Conservation (phyloP, 2,888 invertebrate genomes). For the Drosophila lacicola region DNA sequence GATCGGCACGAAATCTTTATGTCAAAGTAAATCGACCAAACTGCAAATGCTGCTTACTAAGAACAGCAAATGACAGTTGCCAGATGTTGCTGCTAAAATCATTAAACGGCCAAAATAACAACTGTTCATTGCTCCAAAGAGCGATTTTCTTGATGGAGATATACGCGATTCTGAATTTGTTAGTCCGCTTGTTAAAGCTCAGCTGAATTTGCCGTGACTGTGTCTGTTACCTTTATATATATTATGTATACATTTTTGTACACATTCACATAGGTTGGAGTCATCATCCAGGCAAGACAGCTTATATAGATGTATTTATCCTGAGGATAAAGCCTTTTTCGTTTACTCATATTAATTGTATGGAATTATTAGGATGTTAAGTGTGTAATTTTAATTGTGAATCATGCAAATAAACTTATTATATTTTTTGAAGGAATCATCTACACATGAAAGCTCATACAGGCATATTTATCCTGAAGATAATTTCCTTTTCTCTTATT, state of each 20-base stretch:
- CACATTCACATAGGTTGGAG: too few species aligned
- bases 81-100: not conserved
- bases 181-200: conserved; percentile 1
- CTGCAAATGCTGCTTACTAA: conserved; percentile 20
- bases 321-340: not conserved
- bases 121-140: conserved; percentile 4
- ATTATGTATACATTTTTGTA: too few species aligned
- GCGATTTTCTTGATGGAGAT: not conserved
- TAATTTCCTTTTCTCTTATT: too few species aligned
- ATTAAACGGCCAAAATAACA: not conserved
- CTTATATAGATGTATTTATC: not conserved
- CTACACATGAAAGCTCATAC: too few species aligned
- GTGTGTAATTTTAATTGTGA: too few species aligned
- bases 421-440: too few species aligned
- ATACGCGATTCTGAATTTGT: conserved; percentile 4
- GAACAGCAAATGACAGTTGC: conserved; percentile 18
- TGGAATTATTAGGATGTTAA: too few species aligned
- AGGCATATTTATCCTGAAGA: too few species aligned
- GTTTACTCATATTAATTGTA: not conserved
- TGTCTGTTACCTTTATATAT: too few species aligned
- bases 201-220: not conserved
- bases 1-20: conserved; percentile 32
- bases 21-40: conserved; percentile 30
- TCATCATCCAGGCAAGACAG: too few species aligned
- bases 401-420: too few species aligned